Evolutionary conservation across 1,140 invertebrate genomes (phyloP).

Genomic region (Heliconius hermathena): DNA sequence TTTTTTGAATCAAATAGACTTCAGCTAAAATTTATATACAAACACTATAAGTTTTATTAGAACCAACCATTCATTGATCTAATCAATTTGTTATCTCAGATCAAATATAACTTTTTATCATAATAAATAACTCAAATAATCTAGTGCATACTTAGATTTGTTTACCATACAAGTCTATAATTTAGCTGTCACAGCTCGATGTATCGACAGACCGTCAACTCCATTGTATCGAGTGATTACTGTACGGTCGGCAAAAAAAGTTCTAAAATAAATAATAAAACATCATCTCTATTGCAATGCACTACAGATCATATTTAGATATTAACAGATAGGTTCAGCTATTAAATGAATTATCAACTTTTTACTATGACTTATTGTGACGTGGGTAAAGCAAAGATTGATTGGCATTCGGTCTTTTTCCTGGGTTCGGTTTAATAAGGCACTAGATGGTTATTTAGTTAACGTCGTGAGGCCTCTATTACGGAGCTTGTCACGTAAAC

Average conservation of each 20-base stretch:
- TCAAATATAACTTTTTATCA: slow-evolving; percentile 5
- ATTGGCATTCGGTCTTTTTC: slow-evolving; percentile 37
- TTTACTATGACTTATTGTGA: slow-evolving; percentile 41
- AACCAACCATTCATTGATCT: not conserved
- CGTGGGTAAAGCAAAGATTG: slow-evolving; percentile 40
- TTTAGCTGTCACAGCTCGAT: slow-evolving; percentile 39
- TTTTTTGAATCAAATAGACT: not conserved
- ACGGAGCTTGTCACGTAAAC: slow-evolving; percentile 24
- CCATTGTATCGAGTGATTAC: slow-evolving; percentile 40
- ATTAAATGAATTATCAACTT: slow-evolving; percentile 40
- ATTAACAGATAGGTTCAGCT: not conserved
- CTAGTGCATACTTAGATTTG: slow-evolving; percentile 12
- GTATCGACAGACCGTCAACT: slow-evolving; percentile 40
- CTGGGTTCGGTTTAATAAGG: slow-evolving; percentile 34
- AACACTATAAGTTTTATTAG: not conserved
- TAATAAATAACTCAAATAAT: slow-evolving; percentile 27
- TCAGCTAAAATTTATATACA: not conserved
- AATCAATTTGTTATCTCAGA: not conserved
- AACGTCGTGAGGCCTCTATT: slow-evolving; percentile 34
- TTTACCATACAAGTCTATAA: slow-evolving; percentile 29
- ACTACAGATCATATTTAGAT: not conserved
- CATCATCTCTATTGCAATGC: slow-evolving; percentile 9
- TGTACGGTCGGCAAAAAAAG: slow-evolving; percentile 25
- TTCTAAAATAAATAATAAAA: not conserved
- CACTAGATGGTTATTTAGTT: slow-evolving; percentile 28